Evolutionary conservation across 2,797 vertebrate genomes (phyloP).

Genomic region (Enoplosus armatus): DNA sequence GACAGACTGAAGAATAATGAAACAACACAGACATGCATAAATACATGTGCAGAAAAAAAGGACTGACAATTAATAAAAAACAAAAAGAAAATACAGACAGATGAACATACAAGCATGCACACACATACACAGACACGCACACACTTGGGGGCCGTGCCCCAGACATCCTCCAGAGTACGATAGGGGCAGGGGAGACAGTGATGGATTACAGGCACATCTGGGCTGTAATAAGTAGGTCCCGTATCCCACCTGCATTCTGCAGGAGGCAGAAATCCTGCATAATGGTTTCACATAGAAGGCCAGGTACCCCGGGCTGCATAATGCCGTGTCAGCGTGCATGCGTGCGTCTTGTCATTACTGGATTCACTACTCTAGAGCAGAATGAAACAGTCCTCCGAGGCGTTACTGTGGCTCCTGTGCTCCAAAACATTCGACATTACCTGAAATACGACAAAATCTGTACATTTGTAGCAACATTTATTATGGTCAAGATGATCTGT

Average conservation of each 20-base stretch:
- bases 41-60: background rate
- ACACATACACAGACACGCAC: conserved; percentile 28
- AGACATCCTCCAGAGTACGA: conserved; percentile 79
- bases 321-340: conserved; percentile 76
- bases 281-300: conserved; percentile 79
- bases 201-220: conserved; percentile 84
- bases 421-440: conserved; percentile 6
- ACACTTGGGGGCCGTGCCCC: conserved; percentile 62
- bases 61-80: conserved; percentile 21
- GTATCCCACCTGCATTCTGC: conserved; percentile 83
- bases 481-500: background rate
- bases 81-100: background rate
- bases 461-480: background rate
- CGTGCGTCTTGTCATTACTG: conserved; percentile 63
- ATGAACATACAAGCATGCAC: conserved; percentile 11
- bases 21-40: conserved; percentile 12
- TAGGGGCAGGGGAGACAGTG: conserved; percentile 80
- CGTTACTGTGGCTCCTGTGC: conserved; percentile 7
- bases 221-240: conserved; percentile 86
- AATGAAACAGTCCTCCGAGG: conserved; percentile 54
- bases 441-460: background rate
- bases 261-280: conserved; percentile 80
- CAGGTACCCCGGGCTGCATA: conserved; percentile 71
- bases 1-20: background rate
- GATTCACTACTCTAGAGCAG: conserved; percentile 65